Evolutionary conservation across 2,888 invertebrate genomes (phyloP).

Genomic region (Erynnis tages): DNA sequence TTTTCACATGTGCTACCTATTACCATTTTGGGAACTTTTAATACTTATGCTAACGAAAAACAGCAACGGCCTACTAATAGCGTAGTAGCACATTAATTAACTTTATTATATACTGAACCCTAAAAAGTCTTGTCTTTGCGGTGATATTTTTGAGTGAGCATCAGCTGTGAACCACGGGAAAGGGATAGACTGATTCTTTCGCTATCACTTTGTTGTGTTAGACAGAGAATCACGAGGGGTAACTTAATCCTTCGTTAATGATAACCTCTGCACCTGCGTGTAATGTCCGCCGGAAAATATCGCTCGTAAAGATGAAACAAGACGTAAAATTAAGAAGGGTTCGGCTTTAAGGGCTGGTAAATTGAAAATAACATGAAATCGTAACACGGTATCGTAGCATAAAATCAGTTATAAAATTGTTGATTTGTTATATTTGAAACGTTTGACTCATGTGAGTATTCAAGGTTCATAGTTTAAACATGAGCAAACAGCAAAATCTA

Average conservation of each 20-base stretch:
- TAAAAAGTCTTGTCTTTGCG: constrained; percentile 37
- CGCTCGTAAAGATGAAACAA: constrained; percentile 48
- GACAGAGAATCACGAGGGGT: constrained; percentile 47
- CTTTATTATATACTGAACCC: too few relatives aligned
- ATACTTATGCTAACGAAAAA: too few relatives aligned
- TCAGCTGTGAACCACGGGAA: constrained; percentile 37
- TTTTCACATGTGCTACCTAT: too few relatives aligned
- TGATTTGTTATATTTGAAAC: too few relatives aligned
- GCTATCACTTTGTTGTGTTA: constrained; percentile 28
- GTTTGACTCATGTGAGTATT: too few relatives aligned
- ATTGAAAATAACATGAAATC: constrained; percentile 5
- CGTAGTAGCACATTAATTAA: too few relatives aligned
- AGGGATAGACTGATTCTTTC: not conserved
- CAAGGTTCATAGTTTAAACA: too few relatives aligned
- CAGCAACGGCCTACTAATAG: too few relatives aligned
- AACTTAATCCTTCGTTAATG: constrained; percentile 66
- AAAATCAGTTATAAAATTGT: too few relatives aligned
- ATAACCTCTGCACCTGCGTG: constrained; percentile 68
- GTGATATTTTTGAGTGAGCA: constrained; percentile 41
- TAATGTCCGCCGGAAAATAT: constrained; percentile 58
- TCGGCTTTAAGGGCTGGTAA: not conserved
- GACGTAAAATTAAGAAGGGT: constrained; percentile 41
- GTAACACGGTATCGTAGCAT: too few relatives aligned
- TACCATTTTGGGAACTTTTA: too few relatives aligned
- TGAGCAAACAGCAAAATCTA: too few relatives aligned